Conservation (phyloP, 2,797 vertebrate genomes). For the Anabacerthia variegaticeps region DNA sequence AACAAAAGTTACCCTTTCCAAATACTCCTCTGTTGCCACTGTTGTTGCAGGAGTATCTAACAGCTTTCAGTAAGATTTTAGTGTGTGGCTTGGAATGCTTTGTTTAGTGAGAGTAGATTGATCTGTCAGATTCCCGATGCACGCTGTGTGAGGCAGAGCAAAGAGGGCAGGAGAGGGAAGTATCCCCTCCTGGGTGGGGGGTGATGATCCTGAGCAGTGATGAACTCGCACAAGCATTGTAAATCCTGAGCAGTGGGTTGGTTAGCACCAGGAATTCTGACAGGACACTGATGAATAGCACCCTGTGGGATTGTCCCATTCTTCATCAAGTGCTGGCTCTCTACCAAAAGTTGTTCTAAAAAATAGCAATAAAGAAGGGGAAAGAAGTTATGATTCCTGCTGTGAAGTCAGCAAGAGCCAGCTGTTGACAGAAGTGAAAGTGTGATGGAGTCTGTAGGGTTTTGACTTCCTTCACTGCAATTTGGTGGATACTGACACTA, state of each 20-base stretch:
- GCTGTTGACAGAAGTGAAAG: constrained; percentile 1
- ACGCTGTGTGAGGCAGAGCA: not conserved
- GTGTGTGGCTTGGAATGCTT: not conserved
- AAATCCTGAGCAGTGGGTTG: not conserved
- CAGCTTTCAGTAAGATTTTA: not conserved
- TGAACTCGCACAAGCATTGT: fast-evolving
- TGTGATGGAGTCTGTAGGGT: not conserved
- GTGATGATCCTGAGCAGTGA: not conserved
- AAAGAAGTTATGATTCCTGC: not conserved
- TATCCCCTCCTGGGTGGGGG: not conserved
- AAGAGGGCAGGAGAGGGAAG: not conserved
- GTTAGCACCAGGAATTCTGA: not conserved
- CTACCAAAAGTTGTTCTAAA: not conserved
- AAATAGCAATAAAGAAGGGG: not conserved
- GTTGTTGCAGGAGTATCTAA: not conserved
- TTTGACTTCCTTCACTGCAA: not conserved
- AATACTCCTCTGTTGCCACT: not conserved
- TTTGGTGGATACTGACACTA: not conserved
- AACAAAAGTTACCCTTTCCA: not conserved
- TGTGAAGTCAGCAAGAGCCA: not conserved
- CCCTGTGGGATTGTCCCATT: not conserved
- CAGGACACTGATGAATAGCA: not conserved
- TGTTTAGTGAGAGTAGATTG: not conserved
- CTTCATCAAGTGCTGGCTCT: not conserved
- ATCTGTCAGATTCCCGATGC: not conserved